Conservation (phyloP, 2,113 vertebrate genomes). For the Nothocercus nigrocapillus region DNA sequence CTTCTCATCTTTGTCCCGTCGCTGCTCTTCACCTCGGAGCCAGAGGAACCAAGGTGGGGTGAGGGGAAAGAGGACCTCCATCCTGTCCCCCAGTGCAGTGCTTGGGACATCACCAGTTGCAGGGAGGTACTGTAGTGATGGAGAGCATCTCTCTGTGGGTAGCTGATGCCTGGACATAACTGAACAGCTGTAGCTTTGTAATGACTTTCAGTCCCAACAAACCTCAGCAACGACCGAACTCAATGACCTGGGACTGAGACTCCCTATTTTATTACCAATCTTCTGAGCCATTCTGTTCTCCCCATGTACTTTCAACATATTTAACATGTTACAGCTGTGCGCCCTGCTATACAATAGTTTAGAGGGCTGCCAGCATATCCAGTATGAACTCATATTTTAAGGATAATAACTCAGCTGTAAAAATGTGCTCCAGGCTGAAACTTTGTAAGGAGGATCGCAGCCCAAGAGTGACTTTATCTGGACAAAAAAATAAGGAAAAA, state of each 20-base stretch:
- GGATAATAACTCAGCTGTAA: conserved; percentile 56
- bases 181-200: not conserved
- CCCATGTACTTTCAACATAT: not conserved
- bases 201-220: not conserved
- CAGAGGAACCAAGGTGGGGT: not conserved
- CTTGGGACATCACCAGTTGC: not conserved
- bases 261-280: not conserved
- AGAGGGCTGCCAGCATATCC: conserved; percentile 46
- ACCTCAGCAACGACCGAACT: not conserved
- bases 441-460: conserved; percentile 28
- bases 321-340: conserved; percentile 38
- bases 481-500: not conserved
- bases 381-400: conserved; percentile 44
- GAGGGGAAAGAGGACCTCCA: not conserved
- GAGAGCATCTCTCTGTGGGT: not conserved
- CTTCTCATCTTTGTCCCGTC: not conserved
- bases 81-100: not conserved
- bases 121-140: not conserved
- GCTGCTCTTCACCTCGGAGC: not conserved
- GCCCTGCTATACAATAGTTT: conserved; percentile 2
- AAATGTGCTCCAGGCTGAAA: conserved; percentile 29
- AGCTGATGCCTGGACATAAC: not conserved
- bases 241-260: not conserved
- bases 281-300: not conserved
- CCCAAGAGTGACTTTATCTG: conserved; percentile 39